Evolutionary conservation across 35 echinoderm and acorn worm genomes (phyloP), one percentile per base, ranked within the genome.

Genomic region (Strongylocentrotus purpuratus): DNA sequence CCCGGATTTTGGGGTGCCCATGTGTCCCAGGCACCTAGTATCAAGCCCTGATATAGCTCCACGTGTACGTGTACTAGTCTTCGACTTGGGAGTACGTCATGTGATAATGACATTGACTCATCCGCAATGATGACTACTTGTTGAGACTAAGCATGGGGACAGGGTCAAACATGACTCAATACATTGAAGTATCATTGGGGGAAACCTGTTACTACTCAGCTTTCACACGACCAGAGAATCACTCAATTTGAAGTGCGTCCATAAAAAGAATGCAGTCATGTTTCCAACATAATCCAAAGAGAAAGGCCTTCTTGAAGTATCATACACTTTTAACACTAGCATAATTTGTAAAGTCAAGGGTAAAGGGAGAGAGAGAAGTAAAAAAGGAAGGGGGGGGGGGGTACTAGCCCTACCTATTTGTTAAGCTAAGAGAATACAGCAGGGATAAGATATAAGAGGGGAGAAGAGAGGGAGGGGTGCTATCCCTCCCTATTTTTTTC

Each of bases 191-290:
- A 78, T 78, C 65, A 78, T 8, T 28, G 65, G 65, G 65, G 28
- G 22, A n/a, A 28, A 22, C 5, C 20, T n/a, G 65, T 70, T 2
- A n/a, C 65, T 78, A 28, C 65, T 78, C 65, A 78, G 7, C 22
- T 6, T 22, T 18, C 65, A 78, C 65, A 78, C 65, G n/a, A 7
- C 15, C 0, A n/a, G 65, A 78, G 20, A 28, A 78, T 78, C 65
- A 78, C 18, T 22, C 65, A 78, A 78, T 78, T 78, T 25, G 65
- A n/a, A 78, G 65, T 78, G 65, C 28, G 7, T 78, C 65, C 8
- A 78, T 78, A 78, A 78, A 78, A 78, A 78, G 65, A 70, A 78
- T 25, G 65, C 65, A 78, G 65, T 78, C 65, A 78, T 78, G 65
- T 78, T 78, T 22, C 20, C 65, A 7, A 78, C 65, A 2, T 7